These are phyloP conservation scores for Tinamus major DNA, from an alignment of 2,797 vertebrate species.

Conservation along the genomic window DNA sequence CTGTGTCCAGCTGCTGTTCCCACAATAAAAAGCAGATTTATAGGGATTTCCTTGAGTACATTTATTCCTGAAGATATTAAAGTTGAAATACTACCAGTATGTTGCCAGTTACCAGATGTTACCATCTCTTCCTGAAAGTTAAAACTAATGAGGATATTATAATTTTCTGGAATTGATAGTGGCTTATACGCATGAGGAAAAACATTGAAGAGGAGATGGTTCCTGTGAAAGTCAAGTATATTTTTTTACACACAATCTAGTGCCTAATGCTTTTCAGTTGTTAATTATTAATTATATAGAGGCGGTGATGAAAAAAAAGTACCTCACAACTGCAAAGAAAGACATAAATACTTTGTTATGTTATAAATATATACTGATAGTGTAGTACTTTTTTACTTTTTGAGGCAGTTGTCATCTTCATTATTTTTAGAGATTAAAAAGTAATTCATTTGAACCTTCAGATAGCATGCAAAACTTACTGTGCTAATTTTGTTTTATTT, in stretches of 20 bases:
- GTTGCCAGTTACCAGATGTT: too few relatives aligned
- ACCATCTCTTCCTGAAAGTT: neutral
- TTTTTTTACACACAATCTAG: neutral
- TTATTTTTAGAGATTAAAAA: neutral
- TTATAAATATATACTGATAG: neutral
- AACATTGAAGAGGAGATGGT: neutral
- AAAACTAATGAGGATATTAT: neutral
- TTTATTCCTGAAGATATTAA: neutral
- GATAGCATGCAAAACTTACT: neutral
- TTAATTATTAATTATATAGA: neutral
- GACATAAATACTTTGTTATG: neutral
- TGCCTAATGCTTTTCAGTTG: neutral
- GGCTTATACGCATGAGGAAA: neutral
- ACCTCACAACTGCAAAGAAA: neutral
- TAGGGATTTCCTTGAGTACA: neutral
- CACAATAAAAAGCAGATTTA: neutral
- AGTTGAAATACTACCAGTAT: neutral
- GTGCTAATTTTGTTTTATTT: neutral
- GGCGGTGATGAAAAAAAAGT: neutral
- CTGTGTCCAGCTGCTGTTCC: neutral
- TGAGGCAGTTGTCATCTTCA: neutral
- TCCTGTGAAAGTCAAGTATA: neutral
- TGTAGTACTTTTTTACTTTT: neutral
- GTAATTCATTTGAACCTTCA: neutral
- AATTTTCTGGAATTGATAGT: neutral